Conservation (phyloP, 2,888 invertebrate species). For the Protonemura montana region DNA sequence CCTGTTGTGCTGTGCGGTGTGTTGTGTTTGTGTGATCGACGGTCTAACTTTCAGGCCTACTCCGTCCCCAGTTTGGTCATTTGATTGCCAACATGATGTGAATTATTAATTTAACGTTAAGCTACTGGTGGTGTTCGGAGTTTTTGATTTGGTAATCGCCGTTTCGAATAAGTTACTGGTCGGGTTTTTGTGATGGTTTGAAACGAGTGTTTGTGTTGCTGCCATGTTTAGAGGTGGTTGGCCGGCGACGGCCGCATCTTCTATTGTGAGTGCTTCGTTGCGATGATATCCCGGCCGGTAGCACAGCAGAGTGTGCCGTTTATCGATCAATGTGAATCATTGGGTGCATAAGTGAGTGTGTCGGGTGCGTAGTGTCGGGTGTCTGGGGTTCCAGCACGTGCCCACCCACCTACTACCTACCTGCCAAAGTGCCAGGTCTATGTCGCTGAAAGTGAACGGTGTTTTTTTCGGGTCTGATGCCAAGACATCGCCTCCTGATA, state of each 20-base stretch:
- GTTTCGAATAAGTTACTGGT: not conserved
- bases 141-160: not conserved
- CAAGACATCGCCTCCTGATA: conserved; percentile 52
- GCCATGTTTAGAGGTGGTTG: conserved; percentile 25
- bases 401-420: conserved; percentile 38
- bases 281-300: not conserved
- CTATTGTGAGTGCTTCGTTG: not conserved
- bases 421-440: conserved; percentile 45
- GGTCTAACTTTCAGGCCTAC: not conserved
- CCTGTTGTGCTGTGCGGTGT: not conserved
- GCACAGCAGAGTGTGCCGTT: not conserved
- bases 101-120: not conserved
- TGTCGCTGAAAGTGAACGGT: conserved; percentile 59
- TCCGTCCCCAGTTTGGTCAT: conserved; percentile 19
- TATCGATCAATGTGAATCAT: conserved; percentile 41
- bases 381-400: conserved; percentile 28
- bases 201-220: not conserved
- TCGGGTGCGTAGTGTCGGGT: conserved; percentile 26
- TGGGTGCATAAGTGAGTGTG: conserved; percentile 45
- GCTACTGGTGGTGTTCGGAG: not conserved
- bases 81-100: not conserved
- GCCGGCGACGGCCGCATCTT: not conserved
- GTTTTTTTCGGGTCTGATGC: conserved; percentile 57
- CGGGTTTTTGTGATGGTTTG: conserved; percentile 16
- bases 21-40: conserved; percentile 21